phyloP scores from a whole-genome alignment of 1,140 invertebrate species.

The Pygmarrhopalites habei region DNA sequence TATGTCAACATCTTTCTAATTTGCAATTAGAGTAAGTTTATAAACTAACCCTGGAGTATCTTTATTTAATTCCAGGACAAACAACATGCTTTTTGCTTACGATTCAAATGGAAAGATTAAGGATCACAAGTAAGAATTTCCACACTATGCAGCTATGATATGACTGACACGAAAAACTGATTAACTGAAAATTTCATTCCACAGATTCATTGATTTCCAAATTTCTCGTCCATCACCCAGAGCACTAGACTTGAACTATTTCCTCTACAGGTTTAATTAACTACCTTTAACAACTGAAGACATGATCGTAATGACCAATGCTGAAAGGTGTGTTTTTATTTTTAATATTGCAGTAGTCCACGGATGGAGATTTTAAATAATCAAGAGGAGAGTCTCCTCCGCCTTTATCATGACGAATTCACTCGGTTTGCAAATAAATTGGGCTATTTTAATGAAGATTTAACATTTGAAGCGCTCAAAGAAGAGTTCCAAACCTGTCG shows the following conservation, averaged over 20 bases:
- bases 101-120: constrained; percentile 30
- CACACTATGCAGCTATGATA: background rate
- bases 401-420: constrained; percentile 20
- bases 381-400: constrained; percentile 20
- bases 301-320: too few species aligned
- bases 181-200: too few species aligned
- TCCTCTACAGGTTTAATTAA: constrained; percentile 49
- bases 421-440: background rate
- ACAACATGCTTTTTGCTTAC: constrained; percentile 61
- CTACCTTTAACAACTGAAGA: too few species aligned
- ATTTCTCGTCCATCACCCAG: constrained; percentile 47
- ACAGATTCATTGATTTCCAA: constrained; percentile 50
- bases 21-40: too few species aligned
- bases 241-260: constrained; percentile 52
- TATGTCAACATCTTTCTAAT: too few species aligned
- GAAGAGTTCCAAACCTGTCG: constrained; percentile 16
- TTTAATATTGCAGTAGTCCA: too few species aligned
- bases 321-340: too few species aligned
- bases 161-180: too few species aligned
- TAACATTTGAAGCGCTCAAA: constrained; percentile 21
- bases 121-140: constrained; percentile 18
- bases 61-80: constrained; percentile 71
- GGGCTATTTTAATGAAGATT: constrained; percentile 2
- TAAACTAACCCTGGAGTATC: too few species aligned
- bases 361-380: constrained; percentile 17